Evolutionary conservation across 2,113 vertebrate species (phyloP).

Genomic region (Sylvietta virens): DNA sequence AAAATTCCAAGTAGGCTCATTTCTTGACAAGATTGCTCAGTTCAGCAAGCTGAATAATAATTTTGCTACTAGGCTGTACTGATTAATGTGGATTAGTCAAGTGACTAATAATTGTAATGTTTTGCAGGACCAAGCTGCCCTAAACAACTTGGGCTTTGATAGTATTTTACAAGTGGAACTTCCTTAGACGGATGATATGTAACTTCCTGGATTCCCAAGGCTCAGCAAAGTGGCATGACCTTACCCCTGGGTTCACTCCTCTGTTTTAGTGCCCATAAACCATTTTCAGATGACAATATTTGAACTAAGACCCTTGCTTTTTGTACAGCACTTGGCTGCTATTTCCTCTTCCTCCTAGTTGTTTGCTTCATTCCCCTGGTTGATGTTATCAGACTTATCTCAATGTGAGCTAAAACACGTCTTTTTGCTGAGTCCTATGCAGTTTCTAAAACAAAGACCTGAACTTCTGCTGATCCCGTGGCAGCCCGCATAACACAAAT

Average conservation of each 20-base stretch:
- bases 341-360: neutral
- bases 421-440: neutral
- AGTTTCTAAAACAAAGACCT: conserved; percentile 3
- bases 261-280: conserved; percentile 2
- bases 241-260: neutral
- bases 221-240: conserved; percentile 5
- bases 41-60: conserved; percentile 69
- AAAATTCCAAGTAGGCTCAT: conserved; percentile 60
- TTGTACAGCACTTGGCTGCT: neutral
- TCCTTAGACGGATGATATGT: conserved; percentile 34
- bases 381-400: neutral
- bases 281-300: conserved; percentile 10
- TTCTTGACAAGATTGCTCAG: conserved; percentile 52
- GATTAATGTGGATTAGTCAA: conserved; percentile 70
- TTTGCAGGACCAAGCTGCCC: conserved; percentile 37
- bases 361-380: neutral
- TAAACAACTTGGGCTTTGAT: conserved; percentile 30
- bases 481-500: neutral
- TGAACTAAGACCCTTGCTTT: neutral
- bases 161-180: conserved; percentile 51
- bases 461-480: neutral
- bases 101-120: conserved; percentile 68
- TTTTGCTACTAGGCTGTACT: conserved; percentile 46
- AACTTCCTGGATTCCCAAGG: conserved; percentile 16
- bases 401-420: neutral